phyloP scores from a whole-genome alignment of 2,113 vertebrate species.

The Tinamus guttatus region DNA sequence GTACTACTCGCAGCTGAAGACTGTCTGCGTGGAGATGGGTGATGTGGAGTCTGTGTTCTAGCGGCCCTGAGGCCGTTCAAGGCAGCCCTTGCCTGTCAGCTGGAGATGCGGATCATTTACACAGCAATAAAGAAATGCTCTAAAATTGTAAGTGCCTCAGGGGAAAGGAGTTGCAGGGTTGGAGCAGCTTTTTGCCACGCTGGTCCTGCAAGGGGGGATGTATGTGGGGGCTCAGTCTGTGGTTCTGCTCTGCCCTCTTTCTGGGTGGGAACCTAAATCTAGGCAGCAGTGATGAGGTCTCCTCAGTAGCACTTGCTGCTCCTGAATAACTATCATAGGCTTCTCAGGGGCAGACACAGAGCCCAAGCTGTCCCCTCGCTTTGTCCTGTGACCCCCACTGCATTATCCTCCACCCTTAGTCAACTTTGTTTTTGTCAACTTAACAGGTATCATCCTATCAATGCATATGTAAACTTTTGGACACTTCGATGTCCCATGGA shows the following conservation, averaged over 20 bases:
- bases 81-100: neutral
- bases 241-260: neutral
- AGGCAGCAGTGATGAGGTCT: neutral
- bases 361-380: neutral
- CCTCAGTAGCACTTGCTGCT: neutral
- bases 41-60: slow-evolving; percentile 89
- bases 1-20: slow-evolving; percentile 95
- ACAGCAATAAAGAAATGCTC: neutral
- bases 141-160: neutral
- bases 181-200: neutral
- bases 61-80: neutral
- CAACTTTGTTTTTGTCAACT: neutral
- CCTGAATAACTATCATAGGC: neutral
- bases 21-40: slow-evolving; percentile 94
- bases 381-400: neutral
- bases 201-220: neutral
- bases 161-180: neutral
- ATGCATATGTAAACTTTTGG: fast-evolving
- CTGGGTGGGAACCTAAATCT: neutral
- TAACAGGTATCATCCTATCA: neutral
- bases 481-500: neutral
- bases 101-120: neutral
- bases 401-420: neutral
- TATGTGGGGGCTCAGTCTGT: neutral
- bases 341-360: too few species aligned